Evolutionary conservation across 2,888 invertebrate genomes (phyloP).

Genomic region (Hypolimnas misippus): DNA sequence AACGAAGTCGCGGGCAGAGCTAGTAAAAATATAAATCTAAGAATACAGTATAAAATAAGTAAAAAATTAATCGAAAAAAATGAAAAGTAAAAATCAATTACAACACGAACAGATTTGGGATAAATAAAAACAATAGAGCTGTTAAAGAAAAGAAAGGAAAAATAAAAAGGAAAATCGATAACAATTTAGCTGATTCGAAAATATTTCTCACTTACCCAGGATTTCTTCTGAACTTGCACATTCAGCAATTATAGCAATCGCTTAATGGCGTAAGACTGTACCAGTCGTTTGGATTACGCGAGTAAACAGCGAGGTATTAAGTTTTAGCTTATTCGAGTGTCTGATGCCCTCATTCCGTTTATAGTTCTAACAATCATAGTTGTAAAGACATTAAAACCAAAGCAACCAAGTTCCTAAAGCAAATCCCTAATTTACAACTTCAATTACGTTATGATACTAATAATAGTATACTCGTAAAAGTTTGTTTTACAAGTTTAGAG

Average conservation of each 20-base stretch:
- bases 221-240: conserved; percentile 36
- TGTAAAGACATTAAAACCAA: conserved; percentile 43
- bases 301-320: conserved; percentile 41
- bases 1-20: too few relatives aligned
- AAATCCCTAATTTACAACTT: conserved; percentile 21
- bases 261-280: conserved; percentile 55
- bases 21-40: background rate
- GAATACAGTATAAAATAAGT: background rate
- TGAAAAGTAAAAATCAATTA: background rate
- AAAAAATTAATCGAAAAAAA: background rate
- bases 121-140: background rate
- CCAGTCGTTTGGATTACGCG: conserved; percentile 49
- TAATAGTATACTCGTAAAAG: conserved; percentile 1
- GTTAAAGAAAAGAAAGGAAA: background rate
- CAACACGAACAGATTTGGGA: background rate
- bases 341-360: conserved; percentile 43
- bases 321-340: conserved; percentile 41
- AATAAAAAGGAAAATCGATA: conserved; percentile 8
- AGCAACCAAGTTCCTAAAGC: conserved; percentile 24
- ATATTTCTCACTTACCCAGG: conserved; percentile 29
- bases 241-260: conserved; percentile 56
- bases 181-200: conserved; percentile 17
- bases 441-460: conserved; percentile 16
- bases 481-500: background rate
- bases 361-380: conserved; percentile 43